Conservation (phyloP, 2,113 vertebrate species). For the Caranx ignobilis region DNA sequence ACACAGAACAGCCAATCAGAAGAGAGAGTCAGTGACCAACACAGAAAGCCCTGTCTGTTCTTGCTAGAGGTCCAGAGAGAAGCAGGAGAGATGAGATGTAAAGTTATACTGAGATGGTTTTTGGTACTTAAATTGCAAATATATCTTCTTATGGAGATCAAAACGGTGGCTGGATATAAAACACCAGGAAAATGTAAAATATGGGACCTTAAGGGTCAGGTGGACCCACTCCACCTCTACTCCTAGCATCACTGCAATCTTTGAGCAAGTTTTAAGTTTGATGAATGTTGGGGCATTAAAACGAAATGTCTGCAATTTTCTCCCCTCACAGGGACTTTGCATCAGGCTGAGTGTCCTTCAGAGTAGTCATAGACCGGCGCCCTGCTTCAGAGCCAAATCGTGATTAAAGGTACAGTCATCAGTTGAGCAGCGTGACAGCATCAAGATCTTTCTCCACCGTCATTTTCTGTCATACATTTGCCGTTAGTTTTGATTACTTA, state of each 20-base stretch:
- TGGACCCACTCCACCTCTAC: slow-evolving; percentile 18
- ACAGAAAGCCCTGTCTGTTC: too few relatives aligned
- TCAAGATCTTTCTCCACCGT: not conserved
- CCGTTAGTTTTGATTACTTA: slow-evolving; percentile 28
- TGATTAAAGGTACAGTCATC: slow-evolving; percentile 55
- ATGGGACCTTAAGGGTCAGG: slow-evolving; percentile 26
- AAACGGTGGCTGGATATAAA: too few relatives aligned
- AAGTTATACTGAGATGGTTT: too few relatives aligned
- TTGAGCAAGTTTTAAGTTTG: slow-evolving; percentile 41
- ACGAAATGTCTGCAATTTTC: slow-evolving; percentile 64
- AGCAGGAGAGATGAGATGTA: too few relatives aligned
- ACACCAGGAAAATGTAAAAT: too few relatives aligned
- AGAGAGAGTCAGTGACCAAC: too few relatives aligned
- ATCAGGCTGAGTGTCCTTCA: slow-evolving; percentile 67
- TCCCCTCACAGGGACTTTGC: slow-evolving; percentile 35
- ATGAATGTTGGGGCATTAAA: slow-evolving; percentile 55
- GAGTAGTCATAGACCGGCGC: slow-evolving; percentile 41
- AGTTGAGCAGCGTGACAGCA: slow-evolving; percentile 2
- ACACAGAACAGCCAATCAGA: too few relatives aligned
- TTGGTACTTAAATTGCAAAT: too few relatives aligned
- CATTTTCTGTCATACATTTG: slow-evolving; percentile 1
- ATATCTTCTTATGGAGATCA: too few relatives aligned
- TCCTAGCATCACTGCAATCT: slow-evolving; percentile 39
- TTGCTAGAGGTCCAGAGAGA: too few relatives aligned
- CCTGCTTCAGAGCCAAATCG: slow-evolving; percentile 50